A percentile compares a stretch with the other conserved stretches of the same genome.
These are phyloP conservation scores for Drosophila tani DNA, from an alignment of 1,140 invertebrate species.

Conservation along the genomic window DNA sequence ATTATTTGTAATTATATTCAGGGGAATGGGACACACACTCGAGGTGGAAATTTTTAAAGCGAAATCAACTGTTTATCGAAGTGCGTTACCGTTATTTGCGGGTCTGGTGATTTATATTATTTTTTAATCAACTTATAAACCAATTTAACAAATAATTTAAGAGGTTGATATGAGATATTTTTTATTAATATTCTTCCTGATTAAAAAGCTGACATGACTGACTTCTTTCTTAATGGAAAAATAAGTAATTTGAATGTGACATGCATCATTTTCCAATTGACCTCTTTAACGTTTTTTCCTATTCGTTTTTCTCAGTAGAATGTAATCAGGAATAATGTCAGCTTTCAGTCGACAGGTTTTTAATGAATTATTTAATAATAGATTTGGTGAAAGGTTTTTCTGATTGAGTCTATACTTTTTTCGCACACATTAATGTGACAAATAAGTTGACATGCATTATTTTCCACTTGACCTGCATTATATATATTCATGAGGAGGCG, in stretches of 20 bases:
- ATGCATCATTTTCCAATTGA: no score
- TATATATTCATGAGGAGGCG: neutral
- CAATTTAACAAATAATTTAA: no score
- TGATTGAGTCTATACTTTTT: neutral
- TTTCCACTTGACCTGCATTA: constrained; percentile 13
- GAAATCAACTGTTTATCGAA: constrained; percentile 2
- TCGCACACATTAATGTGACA: neutral
- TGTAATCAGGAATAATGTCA: neutral
- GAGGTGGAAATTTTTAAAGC: neutral
- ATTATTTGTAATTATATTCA: constrained; percentile 16
- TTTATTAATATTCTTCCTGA: no score
- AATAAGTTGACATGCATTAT: neutral
- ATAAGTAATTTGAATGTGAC: no score
- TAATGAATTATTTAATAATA: constrained; percentile 1
- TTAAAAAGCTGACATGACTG: no score
- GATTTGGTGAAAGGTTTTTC: neutral
- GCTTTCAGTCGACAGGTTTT: neutral
- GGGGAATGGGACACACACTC: neutral
- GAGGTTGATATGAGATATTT: no score
- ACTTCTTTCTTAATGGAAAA: no score
- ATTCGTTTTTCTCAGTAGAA: no score
- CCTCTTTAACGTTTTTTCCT: no score
- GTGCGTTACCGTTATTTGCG: neutral
- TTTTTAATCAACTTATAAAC: neutral
- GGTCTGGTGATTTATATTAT: neutral